Conservation (phyloP, 2,797 vertebrate genomes). For the Chrosomus eos region DNA sequence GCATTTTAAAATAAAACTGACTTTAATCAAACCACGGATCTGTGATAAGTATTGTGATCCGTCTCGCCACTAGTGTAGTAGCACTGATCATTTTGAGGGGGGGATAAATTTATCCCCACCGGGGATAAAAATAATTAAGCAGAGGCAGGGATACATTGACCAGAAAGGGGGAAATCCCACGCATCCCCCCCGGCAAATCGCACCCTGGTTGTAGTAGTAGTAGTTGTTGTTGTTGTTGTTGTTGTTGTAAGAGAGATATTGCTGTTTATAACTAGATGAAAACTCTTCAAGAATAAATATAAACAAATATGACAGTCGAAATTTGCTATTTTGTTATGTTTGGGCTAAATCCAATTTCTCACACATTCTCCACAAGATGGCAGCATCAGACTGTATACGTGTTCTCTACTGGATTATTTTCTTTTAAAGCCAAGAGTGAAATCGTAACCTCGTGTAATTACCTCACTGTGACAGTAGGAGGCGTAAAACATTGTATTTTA, state of each 20-base stretch:
- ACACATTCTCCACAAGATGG: slow-evolving; percentile 34
- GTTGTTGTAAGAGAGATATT: not conserved
- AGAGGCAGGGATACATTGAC: too few species aligned
- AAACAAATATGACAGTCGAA: not conserved
- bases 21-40: too few species aligned
- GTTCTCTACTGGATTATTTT: not conserved
- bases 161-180: too few species aligned
- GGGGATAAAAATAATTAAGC: too few species aligned
- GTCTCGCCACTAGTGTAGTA: too few species aligned
- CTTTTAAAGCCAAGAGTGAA: not conserved
- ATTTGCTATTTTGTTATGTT: not conserved
- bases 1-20: too few species aligned
- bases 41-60: too few species aligned
- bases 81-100: too few species aligned
- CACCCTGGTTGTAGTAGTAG: too few species aligned
- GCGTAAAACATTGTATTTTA: not conserved
- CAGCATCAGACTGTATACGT: slow-evolving; percentile 6
- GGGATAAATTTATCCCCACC: too few species aligned
- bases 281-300: not conserved
- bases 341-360: not conserved
- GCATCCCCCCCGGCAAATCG: too few species aligned
- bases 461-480: not conserved
- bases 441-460: not conserved
- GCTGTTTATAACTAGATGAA: not conserved
- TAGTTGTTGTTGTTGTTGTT: not conserved